Evolutionary conservation across 2,113 vertebrate species (phyloP).

Genomic region (Cisticola juncidis): DNA sequence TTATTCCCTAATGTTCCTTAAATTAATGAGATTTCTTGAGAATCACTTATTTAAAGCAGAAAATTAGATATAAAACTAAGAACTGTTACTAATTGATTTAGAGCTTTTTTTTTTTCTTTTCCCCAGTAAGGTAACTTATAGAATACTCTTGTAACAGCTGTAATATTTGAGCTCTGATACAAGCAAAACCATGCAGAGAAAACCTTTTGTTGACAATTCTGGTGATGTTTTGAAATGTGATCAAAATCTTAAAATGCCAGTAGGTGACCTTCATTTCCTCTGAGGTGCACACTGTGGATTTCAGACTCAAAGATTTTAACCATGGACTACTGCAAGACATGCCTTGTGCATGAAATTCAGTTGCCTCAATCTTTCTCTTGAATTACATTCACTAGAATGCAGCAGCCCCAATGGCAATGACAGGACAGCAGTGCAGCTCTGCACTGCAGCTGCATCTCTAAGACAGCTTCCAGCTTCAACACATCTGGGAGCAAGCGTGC

Average conservation of each 20-base stretch:
- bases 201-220: not conserved
- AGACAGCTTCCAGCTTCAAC: not conserved
- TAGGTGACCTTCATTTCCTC: slow-evolving; percentile 15
- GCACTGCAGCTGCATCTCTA: not conserved
- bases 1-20: not conserved
- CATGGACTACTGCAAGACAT: not conserved
- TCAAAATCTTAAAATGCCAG: not conserved
- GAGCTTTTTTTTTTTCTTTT: not conserved
- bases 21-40: slow-evolving; percentile 40
- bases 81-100: not conserved
- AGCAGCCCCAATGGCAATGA: not conserved
- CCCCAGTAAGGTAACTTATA: not conserved
- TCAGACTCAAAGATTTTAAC: not conserved
- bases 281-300: not conserved
- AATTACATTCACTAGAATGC: not conserved
- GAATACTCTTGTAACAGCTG: not conserved
- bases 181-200: not conserved
- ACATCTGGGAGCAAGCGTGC: not conserved
- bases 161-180: not conserved
- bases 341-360: not conserved
- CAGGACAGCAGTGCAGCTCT: not conserved
- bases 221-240: slow-evolving; percentile 15
- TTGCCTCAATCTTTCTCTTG: not conserved
- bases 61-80: slow-evolving; percentile 9
- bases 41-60: slow-evolving; percentile 20